Evolutionary conservation across 1,140 invertebrate species (phyloP), one percentile per base, ranked within the genome.

Genomic region (Trichonephila inaurata): DNA sequence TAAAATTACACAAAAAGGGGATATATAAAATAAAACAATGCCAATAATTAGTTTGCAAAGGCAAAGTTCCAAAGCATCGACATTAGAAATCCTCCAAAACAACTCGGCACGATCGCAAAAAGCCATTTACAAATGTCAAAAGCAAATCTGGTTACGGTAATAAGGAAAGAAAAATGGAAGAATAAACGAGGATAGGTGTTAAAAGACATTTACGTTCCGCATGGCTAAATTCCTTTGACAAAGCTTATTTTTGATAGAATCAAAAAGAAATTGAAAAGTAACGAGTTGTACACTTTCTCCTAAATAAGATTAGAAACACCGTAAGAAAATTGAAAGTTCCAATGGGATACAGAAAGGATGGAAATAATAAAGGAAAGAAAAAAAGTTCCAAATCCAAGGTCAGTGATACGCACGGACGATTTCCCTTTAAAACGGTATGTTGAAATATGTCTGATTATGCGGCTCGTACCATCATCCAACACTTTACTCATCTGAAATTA

Each of bases 371-470:
- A 62, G 21, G 21, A 62, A 62, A 1, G 10, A 33, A 72, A 28
- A 72, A 24, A 72, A 24, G 69, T 72, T 18, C 24, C 1, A 51
- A 51, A 72, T 72, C 81, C 81, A 83, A 83, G 81, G 81, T n/a
- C 81, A 58, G 18, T 58, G 18, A 58, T 58, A 83, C 81, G 81
- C 81, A 51, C 44, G 40, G 44, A 44, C 40, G 81, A 10, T n/a
- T 51, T 40, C 19, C 10, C 33, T 21, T 58, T 7, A 28, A 64
- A 72, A 72, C 69, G 69, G 16, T 58, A 58, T 83, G 81, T 83
- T n/a, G 81, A 83, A 83, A 83, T 58, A 24, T 28, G 81, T 58
- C 81, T 83, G 81, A 83, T 83, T 83, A 83, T 58, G 81, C 24
- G 19, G 18, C 19, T 58, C 51, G 8, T 58, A 51, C 44, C 44